These are phyloP conservation scores for Chesias legatella DNA, from an alignment of 2,888 invertebrate species.

Conservation along the genomic window DNA sequence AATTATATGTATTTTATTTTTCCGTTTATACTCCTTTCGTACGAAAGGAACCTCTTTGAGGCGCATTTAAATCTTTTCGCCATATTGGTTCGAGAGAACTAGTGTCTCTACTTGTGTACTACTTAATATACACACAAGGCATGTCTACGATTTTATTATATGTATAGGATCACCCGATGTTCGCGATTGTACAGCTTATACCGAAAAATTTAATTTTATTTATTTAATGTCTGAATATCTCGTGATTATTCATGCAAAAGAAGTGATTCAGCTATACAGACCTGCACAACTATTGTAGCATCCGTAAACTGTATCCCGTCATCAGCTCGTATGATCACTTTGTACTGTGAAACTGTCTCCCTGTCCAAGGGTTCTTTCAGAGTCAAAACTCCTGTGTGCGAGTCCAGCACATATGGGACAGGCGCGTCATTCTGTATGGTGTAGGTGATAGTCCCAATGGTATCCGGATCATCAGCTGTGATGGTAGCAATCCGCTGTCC, in stretches of 20 bases:
- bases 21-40: no score
- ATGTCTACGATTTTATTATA: no score
- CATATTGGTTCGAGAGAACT: no score
- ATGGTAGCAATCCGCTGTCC: conserved; percentile 89
- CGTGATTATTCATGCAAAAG: conserved; percentile 5
- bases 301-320: conserved; percentile 94
- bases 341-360: conserved; percentile 89
- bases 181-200: no score
- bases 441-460: conserved; percentile 88
- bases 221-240: conserved; percentile 5
- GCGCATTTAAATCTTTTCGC: no score
- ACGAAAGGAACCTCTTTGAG: no score
- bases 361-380: conserved; percentile 91
- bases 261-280: conserved; percentile 59
- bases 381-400: conserved; percentile 85
- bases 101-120: no score
- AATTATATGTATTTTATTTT: no score
- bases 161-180: no score
- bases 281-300: conserved; percentile 88
- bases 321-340: conserved; percentile 89
- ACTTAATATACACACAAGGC: no score
- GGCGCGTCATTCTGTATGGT: conserved; percentile 84
- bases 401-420: conserved; percentile 86
- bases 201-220: conserved; percentile 3
- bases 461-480: conserved; percentile 91